Conservation (phyloP, 2,888 invertebrate genomes). For the Lymantria monacha region DNA sequence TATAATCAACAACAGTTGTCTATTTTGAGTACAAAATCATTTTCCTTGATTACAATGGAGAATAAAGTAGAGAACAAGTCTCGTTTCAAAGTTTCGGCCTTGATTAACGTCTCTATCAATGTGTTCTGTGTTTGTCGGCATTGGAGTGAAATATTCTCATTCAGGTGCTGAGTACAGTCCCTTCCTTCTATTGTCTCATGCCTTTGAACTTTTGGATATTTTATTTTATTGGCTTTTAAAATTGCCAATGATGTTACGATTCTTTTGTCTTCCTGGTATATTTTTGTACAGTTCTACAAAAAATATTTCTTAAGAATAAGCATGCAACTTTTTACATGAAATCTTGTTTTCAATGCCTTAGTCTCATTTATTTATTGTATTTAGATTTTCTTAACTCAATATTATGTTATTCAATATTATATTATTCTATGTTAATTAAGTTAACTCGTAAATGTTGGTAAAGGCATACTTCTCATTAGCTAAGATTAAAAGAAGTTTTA, state of each 20-base stretch:
- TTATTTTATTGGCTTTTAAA: slow-evolving; percentile 17
- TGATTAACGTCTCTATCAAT: slow-evolving; percentile 50
- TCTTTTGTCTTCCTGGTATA: not conserved
- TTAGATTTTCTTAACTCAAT: too few relatives aligned
- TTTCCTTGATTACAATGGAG: slow-evolving; percentile 49
- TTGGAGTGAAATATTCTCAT: slow-evolving; percentile 37
- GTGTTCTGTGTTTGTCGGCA: slow-evolving; percentile 40
- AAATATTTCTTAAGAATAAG: too few relatives aligned
- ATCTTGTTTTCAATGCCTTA: too few relatives aligned
- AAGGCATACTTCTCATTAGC: too few relatives aligned
- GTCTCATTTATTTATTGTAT: too few relatives aligned
- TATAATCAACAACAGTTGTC: too few relatives aligned
- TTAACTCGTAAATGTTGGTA: too few relatives aligned
- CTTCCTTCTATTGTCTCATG: slow-evolving; percentile 34
- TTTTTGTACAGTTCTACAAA: too few relatives aligned
- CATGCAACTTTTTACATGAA: too few relatives aligned
- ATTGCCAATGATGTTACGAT: slow-evolving; percentile 2
- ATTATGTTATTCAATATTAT: too few relatives aligned
- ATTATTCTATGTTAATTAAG: too few relatives aligned
- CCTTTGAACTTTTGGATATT: slow-evolving; percentile 12
- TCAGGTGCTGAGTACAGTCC: slow-evolving; percentile 28
- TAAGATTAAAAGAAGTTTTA: too few relatives aligned
- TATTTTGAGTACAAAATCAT: slow-evolving; percentile 31
- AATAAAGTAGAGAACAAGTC: slow-evolving; percentile 50
- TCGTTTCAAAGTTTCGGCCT: slow-evolving; percentile 47